Evolutionary conservation across 2,113 vertebrate species (phyloP), one percentile per base, ranked within the genome.

Genomic region (Neofelis nebulosa): DNA sequence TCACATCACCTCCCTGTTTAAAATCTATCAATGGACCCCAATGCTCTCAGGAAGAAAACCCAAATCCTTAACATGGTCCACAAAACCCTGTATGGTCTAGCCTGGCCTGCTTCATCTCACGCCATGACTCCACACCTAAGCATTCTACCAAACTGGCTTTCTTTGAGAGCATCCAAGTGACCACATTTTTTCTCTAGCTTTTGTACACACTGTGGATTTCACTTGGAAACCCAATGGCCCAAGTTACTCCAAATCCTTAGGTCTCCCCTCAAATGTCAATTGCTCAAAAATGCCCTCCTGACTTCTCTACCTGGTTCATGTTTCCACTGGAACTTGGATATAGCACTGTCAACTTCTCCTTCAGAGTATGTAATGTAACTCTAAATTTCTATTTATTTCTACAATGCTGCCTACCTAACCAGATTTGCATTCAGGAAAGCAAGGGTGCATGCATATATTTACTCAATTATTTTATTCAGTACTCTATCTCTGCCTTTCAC

Each of bases 281-380:
- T 79, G 79, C 63, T 91, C 48, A 13, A 68, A 90, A 86, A 94
- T 36, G 63, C 41, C 23, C 66, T 38, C 74, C 55, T 45, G n/a
- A 87, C 29, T 18, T 79, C 23, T 66, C 33, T 16, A 73, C 41
- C 61, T n/a, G 41, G 48, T 45, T 50, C 48, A 84, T 0, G 21
- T 4, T 10, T 38, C 38, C 38, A n/a, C 15, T 0, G 1, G 0
- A 3, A 71, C 25, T 65, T 14, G 12, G 4, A 81, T 27, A 69
- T 5, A 48, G 41, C 19, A 55, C 11, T 48, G 66, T 14, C 12
- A 68, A 50, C 2, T 76, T 52, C 19, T 65, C 36, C 27, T 57
- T 86, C 66, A 69, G 48, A 73, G 33, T 21, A 52, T 12, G n/a
- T 1, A 31, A 18, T 41, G n/a, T 5, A 88, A 87, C 4, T 71